phyloP scores from a whole-genome alignment of 2,888 invertebrate species.

The Apoderus coryli region DNA sequence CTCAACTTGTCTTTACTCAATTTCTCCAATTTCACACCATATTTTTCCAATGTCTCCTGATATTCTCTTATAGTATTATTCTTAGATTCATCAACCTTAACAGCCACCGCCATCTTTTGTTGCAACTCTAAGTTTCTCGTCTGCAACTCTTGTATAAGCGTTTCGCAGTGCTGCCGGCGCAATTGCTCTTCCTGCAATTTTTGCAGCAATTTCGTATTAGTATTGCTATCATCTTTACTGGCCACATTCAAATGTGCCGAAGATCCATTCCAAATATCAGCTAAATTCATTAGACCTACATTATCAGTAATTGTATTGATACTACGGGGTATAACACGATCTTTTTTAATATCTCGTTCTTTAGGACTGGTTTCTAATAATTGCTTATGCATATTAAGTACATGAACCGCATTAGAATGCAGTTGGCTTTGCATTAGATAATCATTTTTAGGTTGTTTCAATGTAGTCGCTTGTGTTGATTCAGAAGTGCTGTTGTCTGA shows the following conservation, averaged over 20 bases:
- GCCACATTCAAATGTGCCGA: constrained; percentile 12
- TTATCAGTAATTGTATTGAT: constrained; percentile 15
- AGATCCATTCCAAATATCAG: constrained; percentile 42
- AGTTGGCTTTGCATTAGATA: constrained; percentile 16
- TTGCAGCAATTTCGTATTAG: constrained; percentile 20
- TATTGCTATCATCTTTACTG: constrained; percentile 10
- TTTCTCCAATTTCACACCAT: constrained; percentile 27
- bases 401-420: constrained; percentile 22
- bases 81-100: constrained; percentile 62
- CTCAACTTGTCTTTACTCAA: constrained; percentile 26
- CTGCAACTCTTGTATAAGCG: constrained; percentile 59
- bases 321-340: constrained; percentile 14
- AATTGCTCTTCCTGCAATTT: constrained; percentile 64
- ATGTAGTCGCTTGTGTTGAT: constrained; percentile 23
- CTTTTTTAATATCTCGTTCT: constrained; percentile 11
- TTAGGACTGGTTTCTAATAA: constrained; percentile 15
- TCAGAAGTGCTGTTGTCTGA: constrained; percentile 22
- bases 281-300: constrained; percentile 34
- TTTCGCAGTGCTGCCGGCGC: constrained; percentile 63
- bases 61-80: constrained; percentile 52
- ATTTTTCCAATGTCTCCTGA: constrained; percentile 45
- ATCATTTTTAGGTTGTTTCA: constrained; percentile 14
- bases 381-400: constrained; percentile 22
- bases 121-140: constrained; percentile 59
- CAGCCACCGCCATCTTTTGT: constrained; percentile 63